Percentiles rank a stretch among this genome's conserved stretches.
These are phyloP conservation scores for Smittia sp. DNA, from an alignment of 2,888 invertebrate species.

Conservation along the genomic window DNA sequence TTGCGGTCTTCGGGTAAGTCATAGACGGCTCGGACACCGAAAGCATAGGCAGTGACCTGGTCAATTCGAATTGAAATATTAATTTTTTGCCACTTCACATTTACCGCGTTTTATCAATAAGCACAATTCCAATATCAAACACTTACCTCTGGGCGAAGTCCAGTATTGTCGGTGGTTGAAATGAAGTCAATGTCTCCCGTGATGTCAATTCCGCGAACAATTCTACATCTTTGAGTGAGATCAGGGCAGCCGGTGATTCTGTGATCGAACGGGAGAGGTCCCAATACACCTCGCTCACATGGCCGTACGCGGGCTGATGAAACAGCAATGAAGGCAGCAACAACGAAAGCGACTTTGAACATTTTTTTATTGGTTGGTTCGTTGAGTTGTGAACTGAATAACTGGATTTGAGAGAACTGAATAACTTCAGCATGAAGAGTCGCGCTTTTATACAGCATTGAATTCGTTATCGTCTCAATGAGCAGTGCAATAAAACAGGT, in stretches of 20 bases:
- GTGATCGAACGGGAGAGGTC: not conserved
- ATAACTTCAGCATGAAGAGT: not conserved
- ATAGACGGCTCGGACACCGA: not conserved
- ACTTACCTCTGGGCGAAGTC: no score
- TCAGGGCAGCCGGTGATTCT: not conserved
- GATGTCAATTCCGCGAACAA: not conserved
- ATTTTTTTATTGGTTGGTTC: not conserved
- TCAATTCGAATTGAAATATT: no score
- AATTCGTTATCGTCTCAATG: not conserved
- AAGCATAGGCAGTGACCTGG: not conserved
- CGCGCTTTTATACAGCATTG: not conserved
- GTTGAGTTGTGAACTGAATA: not conserved
- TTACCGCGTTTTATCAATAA: not conserved
- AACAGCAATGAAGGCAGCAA: not conserved
- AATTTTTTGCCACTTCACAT: no score
- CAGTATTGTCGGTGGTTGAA: no score
- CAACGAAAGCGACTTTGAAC: not conserved
- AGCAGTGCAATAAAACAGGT: slow-evolving; percentile 3
- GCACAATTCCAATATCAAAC: not conserved
- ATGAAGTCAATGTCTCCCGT: not conserved
- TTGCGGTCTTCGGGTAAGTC: not conserved
- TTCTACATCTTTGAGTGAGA: not conserved
- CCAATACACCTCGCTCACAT: not conserved
- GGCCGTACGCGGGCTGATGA: not conserved
- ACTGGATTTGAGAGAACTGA: not conserved